A percentile compares a stretch with the other conserved stretches of the same genome.
phyloP scores from a whole-genome alignment of 2,113 vertebrate species.

The Xyliphius kryptos region DNA sequence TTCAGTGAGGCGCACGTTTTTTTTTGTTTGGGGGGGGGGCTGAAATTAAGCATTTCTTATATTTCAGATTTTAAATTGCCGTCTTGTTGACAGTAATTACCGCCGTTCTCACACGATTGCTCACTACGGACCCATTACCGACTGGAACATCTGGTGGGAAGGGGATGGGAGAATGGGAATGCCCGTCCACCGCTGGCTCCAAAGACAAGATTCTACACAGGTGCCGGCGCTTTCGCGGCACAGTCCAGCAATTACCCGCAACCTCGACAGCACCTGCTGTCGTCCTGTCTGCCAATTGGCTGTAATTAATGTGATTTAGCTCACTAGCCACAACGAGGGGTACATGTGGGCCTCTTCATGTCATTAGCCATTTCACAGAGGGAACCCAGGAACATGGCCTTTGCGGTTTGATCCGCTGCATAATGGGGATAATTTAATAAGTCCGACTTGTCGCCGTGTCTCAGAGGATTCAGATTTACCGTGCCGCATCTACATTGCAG shows the following conservation, averaged over 20 bases:
- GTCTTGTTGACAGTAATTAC: conserved; percentile 34
- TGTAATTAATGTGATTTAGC: conserved; percentile 41
- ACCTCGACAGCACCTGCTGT: conserved; percentile 36
- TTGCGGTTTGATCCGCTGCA: conserved; percentile 25
- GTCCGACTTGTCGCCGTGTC: conserved; percentile 4
- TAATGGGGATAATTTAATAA: conserved; percentile 31
- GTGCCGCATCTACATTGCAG: not conserved
- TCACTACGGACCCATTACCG: conserved; percentile 11
- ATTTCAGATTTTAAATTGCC: not conserved
- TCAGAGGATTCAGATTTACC: not conserved
- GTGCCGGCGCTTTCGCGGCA: conserved; percentile 19
- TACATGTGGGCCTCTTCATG: conserved; percentile 14
- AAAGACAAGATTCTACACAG: conserved; percentile 28
- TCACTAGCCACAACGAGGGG: conserved; percentile 22
- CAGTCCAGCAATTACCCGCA: conserved; percentile 39
- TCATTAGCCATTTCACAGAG: conserved; percentile 29
- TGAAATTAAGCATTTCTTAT: not conserved
- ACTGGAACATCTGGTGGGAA: conserved; percentile 34
- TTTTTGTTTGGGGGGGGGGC: too few relatives aligned
- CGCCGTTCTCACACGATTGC: conserved; percentile 12
- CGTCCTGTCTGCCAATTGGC: conserved; percentile 28
- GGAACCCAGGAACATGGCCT: conserved; percentile 16
- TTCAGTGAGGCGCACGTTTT: too few relatives aligned
- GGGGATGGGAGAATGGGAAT: conserved; percentile 6
- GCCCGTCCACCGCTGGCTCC: conserved; percentile 13